Evolutionary conservation across 2,797 vertebrate genomes (phyloP).

Genomic region (Fundulus diaphanus): DNA sequence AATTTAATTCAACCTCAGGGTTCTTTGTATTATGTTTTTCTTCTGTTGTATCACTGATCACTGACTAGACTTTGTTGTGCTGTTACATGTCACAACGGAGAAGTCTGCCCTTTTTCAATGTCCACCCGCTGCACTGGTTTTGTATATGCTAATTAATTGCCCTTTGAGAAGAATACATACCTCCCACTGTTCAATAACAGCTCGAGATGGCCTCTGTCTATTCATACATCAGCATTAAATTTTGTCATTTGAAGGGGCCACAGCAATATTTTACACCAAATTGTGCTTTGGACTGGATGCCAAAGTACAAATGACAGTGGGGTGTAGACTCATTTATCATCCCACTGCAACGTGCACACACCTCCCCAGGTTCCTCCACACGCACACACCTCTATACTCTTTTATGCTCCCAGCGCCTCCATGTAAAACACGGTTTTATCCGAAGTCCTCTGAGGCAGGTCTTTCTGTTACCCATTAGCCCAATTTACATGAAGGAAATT

Average conservation of each 20-base stretch:
- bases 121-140: slow-evolving; percentile 38
- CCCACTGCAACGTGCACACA: slow-evolving; percentile 30
- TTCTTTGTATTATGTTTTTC: not conserved
- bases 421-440: slow-evolving; percentile 58
- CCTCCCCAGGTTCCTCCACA: slow-evolving; percentile 25
- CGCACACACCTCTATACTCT: slow-evolving; percentile 7
- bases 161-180: slow-evolving; percentile 74
- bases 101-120: slow-evolving; percentile 26
- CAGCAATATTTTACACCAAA: slow-evolving; percentile 79
- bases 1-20: not conserved
- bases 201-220: slow-evolving; percentile 61
- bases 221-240: slow-evolving; percentile 82
- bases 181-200: slow-evolving; percentile 70
- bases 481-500: slow-evolving; percentile 32
- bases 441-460: slow-evolving; percentile 33
- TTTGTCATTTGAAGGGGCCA: slow-evolving; percentile 75
- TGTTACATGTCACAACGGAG: slow-evolving; percentile 24
- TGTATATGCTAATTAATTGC: slow-evolving; percentile 68
- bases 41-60: slow-evolving; percentile 13
- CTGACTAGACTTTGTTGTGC: slow-evolving; percentile 21
- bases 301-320: slow-evolving; percentile 77
- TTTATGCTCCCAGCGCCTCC: slow-evolving; percentile 40
- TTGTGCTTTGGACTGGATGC: slow-evolving; percentile 77
- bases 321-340: slow-evolving; percentile 77
- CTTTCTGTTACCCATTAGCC: slow-evolving; percentile 51